Base-by-base conservation (phyloP, 2,113 vertebrate species). In the Martes martes region DNA sequence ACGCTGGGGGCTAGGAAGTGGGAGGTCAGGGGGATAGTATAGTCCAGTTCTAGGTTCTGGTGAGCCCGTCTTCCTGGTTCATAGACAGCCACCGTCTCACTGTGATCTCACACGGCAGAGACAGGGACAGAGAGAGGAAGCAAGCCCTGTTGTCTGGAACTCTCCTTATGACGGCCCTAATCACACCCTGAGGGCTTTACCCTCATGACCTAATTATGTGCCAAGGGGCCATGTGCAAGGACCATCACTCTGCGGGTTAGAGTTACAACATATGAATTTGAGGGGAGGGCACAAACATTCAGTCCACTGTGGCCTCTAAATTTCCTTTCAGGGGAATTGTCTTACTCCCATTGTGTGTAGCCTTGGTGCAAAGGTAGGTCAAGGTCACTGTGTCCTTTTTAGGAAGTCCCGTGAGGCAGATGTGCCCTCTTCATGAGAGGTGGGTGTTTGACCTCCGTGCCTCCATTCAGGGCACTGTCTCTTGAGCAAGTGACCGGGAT, bases 401-500 rank as follows among this genome's bases (percentile, higher is more conserved):
- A 42, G 55, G 55, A 74, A 18, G 5, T 6, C 55, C 10, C 11
- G 3, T 4, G 14, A 28, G 10, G 33, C 3, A 73, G 11, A 73
- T 7, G 14, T 82, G n/a, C 42, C 19, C 1, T 33, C 14, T 50
- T 14, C 23, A 42, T 26, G 45, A 74, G 33, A 23, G 1, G 13
- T 31, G 3, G 67, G 45, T 18, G 2, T 83, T n/a, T 8, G 26
- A 39, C 42, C 14, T 11, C 33, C 33, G n/a, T 6, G 5, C 57
- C 24, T 36, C 24, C 42, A 11, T 8, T 42, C 10, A n/a, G n/a
- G 67, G 3, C 3, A 1, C 1, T 10, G 24, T 31, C n/a, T 65
- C 15, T 55, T 1, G n/a, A 16, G 57, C 23, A 67, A 0, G 10
- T 39, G 45, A 33, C 0, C 0, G 13, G 13, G 63, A 21, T 8